Evolutionary conservation across 2,888 invertebrate species (phyloP), one percentile per base, ranked within the genome.

Genomic region (Cryptocephalus moraei): DNA sequence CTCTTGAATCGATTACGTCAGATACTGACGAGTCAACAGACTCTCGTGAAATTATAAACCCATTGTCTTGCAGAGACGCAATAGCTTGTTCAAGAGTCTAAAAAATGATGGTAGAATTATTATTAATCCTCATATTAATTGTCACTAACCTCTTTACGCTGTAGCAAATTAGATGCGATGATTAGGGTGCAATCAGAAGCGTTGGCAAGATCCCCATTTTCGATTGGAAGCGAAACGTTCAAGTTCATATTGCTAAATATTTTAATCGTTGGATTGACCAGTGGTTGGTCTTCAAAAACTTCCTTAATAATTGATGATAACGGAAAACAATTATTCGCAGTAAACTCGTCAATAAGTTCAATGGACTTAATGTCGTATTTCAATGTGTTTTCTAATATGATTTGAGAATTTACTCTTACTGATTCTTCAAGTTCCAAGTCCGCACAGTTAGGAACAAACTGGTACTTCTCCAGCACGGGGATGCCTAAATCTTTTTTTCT

Each of bases 321-420:
- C 1, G 79, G 74, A 47, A 71, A 61, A 40, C 60, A 54, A 73
- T 69, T 8, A 31, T 45, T 41, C 8, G 58, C 22, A 4, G 22
- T 22, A 22, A 6, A 22, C 6, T 22, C 22, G 22, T 22, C 22
- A 22, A 22, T 22, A 4, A 22, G 6, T 22, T 22, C 22, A 6
- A 22, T 22, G 6, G 3, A 22, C 6, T 22, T 22, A 22, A 84
- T 74, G 72, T 82, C 83, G 53, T 76, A 46, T 1, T 68, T 41
- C n/a, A 47, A 43, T 10, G 49, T 11, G 62, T 90, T 91, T 66
- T 91, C 91, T 0, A 86, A 64, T 0, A 82, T 77, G 0, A 88
- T 63, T 65, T 91, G 91, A 8, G 86, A 72, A 61, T 80, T 73
- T 1, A 77, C 68, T 14, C 84, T 72, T 0, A 81, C 67, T 0